Evolutionary conservation across 2,113 vertebrate species (phyloP), one percentile per base, ranked within the genome.

Genomic region (Oncorhynchus kisutch): DNA sequence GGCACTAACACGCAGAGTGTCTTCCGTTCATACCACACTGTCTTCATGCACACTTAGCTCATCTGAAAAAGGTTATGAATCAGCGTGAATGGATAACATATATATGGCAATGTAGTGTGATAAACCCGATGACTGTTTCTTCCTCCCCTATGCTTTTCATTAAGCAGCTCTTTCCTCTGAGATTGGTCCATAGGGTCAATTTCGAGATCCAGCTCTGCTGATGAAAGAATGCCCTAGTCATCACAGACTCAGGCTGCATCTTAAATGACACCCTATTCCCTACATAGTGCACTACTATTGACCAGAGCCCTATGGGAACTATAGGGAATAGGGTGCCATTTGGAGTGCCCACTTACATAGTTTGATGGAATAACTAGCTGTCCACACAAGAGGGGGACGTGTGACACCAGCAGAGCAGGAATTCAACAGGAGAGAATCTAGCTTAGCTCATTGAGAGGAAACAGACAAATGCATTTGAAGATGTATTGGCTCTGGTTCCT

Each of bases 401-500:
- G 34, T 84, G 70, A 78, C 64, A 74, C 31, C 16, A 66, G 48
- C 39, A 27, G 60, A 27, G 70, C 20, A 71, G 54, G 54, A 78
- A 70, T 64, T 31, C 18, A 74, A 60, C 34, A 4, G 6, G 57
- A 16, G 51, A 54, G 51, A 54, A 67, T 20, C 57, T 70, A 12
- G 11, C 48, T 73, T 27, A 14, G 71, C 51, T 66, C 27, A 73
- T 14, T 45, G 2, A 25, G 22, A 45, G 13, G 31, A 64, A 7
- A 54, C 49, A 31, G 49, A 16, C 16, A 51, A 3, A 11, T 3
- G 3, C 29, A 66, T 57, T 64, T 71, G 62, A 71, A 62, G 13
- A 64, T 73, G 31, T 64, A 74, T 67, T 48, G 27, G 29, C 67
- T 51, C 7, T 74, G 72, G 67, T 78, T 82, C 78, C 67, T 79